These are phyloP conservation scores for Pimephales promelas DNA, from an alignment of 2,113 vertebrate species.

Conservation along the genomic window DNA sequence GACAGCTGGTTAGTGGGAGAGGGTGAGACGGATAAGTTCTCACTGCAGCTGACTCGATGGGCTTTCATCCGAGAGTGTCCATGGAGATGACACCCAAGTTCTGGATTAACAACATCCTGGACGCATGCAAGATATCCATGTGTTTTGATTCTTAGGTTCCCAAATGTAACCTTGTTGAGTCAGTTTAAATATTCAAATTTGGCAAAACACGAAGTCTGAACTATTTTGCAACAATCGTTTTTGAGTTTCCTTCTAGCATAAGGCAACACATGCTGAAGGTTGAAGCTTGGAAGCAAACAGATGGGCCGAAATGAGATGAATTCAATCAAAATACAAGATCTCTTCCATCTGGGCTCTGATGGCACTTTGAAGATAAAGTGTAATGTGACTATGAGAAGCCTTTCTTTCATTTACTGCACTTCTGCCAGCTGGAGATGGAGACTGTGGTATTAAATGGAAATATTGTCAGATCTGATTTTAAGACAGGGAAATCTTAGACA, in stretches of 20 bases:
- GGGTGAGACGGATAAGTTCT: conserved; percentile 57
- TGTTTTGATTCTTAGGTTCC: conserved; percentile 1
- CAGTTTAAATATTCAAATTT: neutral
- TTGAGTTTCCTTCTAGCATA: conserved; percentile 24
- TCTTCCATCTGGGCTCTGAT: conserved; percentile 45
- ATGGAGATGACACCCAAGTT: conserved; percentile 43
- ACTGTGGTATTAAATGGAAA: conserved; percentile 27
- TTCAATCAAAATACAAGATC: conserved; percentile 41
- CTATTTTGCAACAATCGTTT: conserved; percentile 24
- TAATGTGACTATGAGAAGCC: conserved; percentile 28
- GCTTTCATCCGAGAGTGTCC: conserved; percentile 42
- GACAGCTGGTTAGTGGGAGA: conserved; percentile 64
- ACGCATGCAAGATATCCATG: neutral
- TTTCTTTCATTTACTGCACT: conserved; percentile 14
- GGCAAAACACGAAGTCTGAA: neutral
- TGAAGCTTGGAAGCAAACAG: conserved; percentile 54
- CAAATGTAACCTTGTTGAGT: neutral
- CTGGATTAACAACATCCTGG: conserved; percentile 23
- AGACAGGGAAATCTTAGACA: neutral
- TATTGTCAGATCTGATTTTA: conserved; percentile 33
- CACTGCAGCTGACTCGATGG: conserved; percentile 54
- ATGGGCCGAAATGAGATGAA: conserved; percentile 63
- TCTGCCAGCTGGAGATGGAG: conserved; percentile 32
- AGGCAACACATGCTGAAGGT: conserved; percentile 38
- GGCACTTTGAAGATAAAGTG: conserved; percentile 37